Base-by-base conservation (phyloP, 2,113 vertebrate species). In the Gymnarchus niloticus region DNA sequence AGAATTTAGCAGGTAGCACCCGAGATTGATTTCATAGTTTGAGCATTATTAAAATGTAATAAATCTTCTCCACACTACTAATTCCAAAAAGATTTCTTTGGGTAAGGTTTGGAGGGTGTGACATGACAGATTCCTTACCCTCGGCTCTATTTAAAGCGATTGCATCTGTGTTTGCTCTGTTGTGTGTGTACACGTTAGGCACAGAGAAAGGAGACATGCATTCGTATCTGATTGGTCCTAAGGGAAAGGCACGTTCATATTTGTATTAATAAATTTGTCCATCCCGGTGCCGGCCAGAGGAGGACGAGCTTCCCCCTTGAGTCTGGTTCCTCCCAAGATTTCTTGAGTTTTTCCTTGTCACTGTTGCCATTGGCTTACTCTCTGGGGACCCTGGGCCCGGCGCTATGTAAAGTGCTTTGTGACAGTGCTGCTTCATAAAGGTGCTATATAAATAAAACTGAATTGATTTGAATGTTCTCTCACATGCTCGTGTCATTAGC, bases 1-100 rank as follows among this genome's bases (percentile, higher is more conserved):
- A 56, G 49, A 52, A 82, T 82, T 56, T 52, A 56, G 28, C 25
- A 81, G 80, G 25, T 33, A 33, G 21, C 80, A 82, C 54, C 52
- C 54, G 12, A 54, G 49, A 82, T 54, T 82, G 80, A 54, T 82
- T 82, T 82, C 80, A 33, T 82, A 54, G 49, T 82, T 82, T 81
- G 49, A 81, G 23, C 78, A 81, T 54, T 81, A 54, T 54, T 82
- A 82, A 82, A 82, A 37, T 82, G 28, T 37, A 54, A 78, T 78
- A 78, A 78, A 78, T 78, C 76, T 78, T 78, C 44, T 78, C 44
- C 44, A 21, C 44, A 48, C 76, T 10, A 41, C 44, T 78, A 78
- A 78, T 78, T 78, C 37, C 28, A 78, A 78, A 69, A 78, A 48
- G 46, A 77, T 33, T 78, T 78, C 12, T 73, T 78, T 48, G n/a